A percentile compares a stretch with the other conserved stretches of the same genome.
These are phyloP conservation scores for Druceiella hillmani DNA, from an alignment of 2,888 invertebrate genomes.

Conservation along the genomic window DNA sequence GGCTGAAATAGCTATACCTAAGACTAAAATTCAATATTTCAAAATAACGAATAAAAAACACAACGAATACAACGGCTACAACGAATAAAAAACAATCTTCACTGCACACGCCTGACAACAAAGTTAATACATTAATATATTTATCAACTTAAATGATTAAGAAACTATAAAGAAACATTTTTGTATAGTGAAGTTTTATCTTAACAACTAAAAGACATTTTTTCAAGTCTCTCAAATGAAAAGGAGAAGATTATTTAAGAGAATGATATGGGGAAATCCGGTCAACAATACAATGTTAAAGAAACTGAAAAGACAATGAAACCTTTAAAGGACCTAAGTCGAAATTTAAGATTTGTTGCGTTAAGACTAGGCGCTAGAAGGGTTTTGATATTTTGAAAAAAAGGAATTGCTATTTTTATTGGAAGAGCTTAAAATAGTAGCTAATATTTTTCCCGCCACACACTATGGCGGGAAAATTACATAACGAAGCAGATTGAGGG, in stretches of 20 bases:
- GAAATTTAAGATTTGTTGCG: conserved; percentile 10
- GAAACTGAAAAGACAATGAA: conserved; percentile 13
- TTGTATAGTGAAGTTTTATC: conserved; percentile 15
- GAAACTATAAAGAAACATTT: conserved; percentile 14
- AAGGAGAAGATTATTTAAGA: conserved; percentile 13
- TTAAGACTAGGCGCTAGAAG: conserved; percentile 9
- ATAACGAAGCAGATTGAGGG: conserved; percentile 13
- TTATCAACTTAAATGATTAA: conserved; percentile 10
- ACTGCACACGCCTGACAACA: conserved; percentile 11
- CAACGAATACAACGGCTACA: conserved; percentile 10
- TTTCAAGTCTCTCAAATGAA: conserved; percentile 9
- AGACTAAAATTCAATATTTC: conserved; percentile 12
- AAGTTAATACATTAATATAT: conserved; percentile 13
- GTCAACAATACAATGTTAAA: conserved; percentile 11
- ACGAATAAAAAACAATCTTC: conserved; percentile 13
- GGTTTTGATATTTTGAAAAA: conserved; percentile 7
- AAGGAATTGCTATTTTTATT: conserved; percentile 8
- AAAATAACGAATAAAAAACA: too few relatives aligned
- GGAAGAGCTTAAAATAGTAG: conserved; percentile 14
- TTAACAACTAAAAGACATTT: conserved; percentile 15
- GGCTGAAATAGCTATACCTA: conserved; percentile 14
- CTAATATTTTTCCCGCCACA: conserved; percentile 12
- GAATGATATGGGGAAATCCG: conserved; percentile 9
- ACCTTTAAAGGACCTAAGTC: conserved; percentile 14
- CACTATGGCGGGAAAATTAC: conserved; percentile 12